Conservation (phyloP, 2,888 invertebrate species). For the Sicus ferrugineus region DNA sequence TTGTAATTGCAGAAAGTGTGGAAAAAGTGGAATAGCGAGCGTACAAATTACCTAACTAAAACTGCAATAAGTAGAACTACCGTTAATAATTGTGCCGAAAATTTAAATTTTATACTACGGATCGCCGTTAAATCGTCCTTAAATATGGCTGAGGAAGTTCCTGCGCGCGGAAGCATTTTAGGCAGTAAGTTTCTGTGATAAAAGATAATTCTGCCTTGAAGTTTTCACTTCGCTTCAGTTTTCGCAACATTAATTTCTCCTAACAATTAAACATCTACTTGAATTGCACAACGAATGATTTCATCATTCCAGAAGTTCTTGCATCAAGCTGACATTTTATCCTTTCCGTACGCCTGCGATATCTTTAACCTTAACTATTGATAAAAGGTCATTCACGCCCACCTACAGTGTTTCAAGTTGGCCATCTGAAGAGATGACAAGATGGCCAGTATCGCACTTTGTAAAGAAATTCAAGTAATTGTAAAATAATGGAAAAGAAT, state of each 20-base stretch:
- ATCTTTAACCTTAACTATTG: constrained; percentile 38
- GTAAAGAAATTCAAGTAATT: neutral
- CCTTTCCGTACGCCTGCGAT: neutral
- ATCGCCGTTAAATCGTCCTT: neutral
- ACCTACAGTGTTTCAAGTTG: neutral
- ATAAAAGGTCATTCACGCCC: constrained; percentile 39
- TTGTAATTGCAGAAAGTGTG: neutral
- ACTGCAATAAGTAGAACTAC: constrained; percentile 16
- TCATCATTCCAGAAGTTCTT: neutral
- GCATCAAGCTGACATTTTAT: neutral
- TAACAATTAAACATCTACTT: too few relatives aligned
- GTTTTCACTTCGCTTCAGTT: too few relatives aligned
- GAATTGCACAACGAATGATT: too few relatives aligned
- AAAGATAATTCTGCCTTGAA: neutral
- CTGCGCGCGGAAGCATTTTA: constrained; percentile 69
- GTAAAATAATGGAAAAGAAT: neutral
- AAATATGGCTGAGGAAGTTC: constrained; percentile 66
- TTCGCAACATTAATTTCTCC: too few relatives aligned
- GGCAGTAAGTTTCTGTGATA: constrained; percentile 67
- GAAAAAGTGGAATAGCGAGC: neutral
- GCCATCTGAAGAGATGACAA: neutral
- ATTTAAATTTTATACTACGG: neutral
- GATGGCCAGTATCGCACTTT: neutral
- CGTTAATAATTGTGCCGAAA: constrained; percentile 27
- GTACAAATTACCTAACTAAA: neutral